These are phyloP conservation scores for Zaprionus davidi DNA, from an alignment of 1,140 invertebrate genomes.

Conservation along the genomic window DNA sequence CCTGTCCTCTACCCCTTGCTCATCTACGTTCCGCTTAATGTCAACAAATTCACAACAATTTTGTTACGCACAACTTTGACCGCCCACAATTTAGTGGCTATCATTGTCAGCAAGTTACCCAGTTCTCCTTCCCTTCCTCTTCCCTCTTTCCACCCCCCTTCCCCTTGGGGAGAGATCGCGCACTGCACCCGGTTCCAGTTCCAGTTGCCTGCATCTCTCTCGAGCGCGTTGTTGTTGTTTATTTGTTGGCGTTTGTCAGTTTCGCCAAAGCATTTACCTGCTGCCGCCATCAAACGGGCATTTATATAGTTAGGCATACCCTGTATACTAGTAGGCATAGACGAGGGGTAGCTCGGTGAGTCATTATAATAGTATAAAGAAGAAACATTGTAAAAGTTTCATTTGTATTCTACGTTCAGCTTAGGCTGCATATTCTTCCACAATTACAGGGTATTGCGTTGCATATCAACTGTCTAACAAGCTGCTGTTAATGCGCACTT, in stretches of 20 bases:
- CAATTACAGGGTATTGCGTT: background rate
- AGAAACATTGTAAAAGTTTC: slow-evolving; percentile 1
- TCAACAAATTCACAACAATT: slow-evolving; percentile 75
- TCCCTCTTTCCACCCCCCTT: background rate
- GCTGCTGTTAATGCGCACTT: too few species aligned
- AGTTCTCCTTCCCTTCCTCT: too few species aligned
- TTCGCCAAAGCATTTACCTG: slow-evolving; percentile 54
- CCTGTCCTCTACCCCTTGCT: background rate
- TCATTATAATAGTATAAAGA: background rate
- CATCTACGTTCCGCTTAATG: slow-evolving; percentile 40
- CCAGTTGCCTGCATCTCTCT: slow-evolving; percentile 36
- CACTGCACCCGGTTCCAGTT: slow-evolving; percentile 53
- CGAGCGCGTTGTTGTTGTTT: background rate
- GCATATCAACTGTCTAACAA: too few species aligned
- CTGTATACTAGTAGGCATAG: background rate
- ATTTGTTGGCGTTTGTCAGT: slow-evolving; percentile 35
- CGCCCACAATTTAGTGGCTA: slow-evolving; percentile 67
- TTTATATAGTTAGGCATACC: slow-evolving; percentile 48
- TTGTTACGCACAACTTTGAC: slow-evolving; percentile 65
- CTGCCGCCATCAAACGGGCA: slow-evolving; percentile 54
- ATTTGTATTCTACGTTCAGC: too few species aligned
- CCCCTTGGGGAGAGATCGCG: background rate
- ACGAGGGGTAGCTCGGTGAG: background rate
- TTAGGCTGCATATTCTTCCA: background rate
- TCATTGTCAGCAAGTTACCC: slow-evolving; percentile 21